Percentiles rank a stretch among this genome's conserved stretches.
These are phyloP conservation scores for Gymnothorax reevesii DNA, from an alignment of 2,797 vertebrate species.

Conservation along the genomic window DNA sequence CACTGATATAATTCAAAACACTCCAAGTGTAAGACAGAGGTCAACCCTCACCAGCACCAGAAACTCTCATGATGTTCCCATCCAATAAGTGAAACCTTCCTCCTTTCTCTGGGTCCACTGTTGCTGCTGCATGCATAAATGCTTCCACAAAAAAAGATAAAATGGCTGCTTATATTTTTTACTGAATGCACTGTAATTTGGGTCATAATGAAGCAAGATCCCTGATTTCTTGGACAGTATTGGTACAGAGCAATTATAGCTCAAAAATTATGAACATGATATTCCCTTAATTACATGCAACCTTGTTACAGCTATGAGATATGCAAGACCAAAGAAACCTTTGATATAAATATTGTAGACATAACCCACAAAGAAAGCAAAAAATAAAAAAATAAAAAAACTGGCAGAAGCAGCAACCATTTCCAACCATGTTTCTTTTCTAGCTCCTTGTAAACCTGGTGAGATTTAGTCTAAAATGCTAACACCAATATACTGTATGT, in stretches of 20 bases:
- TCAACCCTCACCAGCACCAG: constrained; percentile 77
- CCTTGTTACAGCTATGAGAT: not conserved
- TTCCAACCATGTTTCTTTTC: not conserved
- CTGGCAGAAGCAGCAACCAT: too few relatives aligned
- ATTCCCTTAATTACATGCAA: not conserved
- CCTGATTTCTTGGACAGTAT: not conserved
- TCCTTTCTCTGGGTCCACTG: constrained; percentile 77
- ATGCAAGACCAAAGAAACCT: not conserved
- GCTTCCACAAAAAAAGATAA: constrained; percentile 63
- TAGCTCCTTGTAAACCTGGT: too few relatives aligned
- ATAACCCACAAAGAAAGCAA: constrained; percentile 5
- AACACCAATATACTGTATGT: not conserved
- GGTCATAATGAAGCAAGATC: too few relatives aligned
- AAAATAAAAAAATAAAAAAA: too few relatives aligned
- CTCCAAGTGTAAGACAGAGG: not conserved
- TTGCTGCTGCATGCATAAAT: constrained; percentile 81
- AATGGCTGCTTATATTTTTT: too few relatives aligned
- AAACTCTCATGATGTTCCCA: constrained; percentile 86
- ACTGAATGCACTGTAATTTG: too few relatives aligned
- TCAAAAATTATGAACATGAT: not conserved
- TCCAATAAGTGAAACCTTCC: constrained; percentile 86
- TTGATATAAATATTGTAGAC: not conserved
- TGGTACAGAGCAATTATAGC: not conserved
- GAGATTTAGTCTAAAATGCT: too few relatives aligned
- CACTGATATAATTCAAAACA: too few relatives aligned